phyloP scores from a whole-genome alignment of 2,797 vertebrate species.

The Clarias fuscus region DNA sequence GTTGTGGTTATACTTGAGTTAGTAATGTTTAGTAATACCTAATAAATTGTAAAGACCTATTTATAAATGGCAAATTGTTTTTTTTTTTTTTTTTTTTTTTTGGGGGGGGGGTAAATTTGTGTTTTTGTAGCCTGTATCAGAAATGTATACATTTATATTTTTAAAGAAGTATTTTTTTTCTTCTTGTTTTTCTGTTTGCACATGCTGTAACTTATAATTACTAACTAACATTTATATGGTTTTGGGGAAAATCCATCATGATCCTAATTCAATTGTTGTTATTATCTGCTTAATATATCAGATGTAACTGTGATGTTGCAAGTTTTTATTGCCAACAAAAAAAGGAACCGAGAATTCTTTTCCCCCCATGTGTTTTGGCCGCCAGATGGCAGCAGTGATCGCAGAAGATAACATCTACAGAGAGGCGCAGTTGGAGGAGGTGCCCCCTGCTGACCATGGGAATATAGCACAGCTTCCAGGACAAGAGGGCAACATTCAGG shows the following conservation, averaged over 20 bases:
- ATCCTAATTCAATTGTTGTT: neutral
- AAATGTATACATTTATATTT: neutral
- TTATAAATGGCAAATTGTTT: neutral
- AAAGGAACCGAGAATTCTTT: neutral
- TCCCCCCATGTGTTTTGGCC: constrained; percentile 23
- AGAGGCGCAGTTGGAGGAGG: constrained; percentile 44
- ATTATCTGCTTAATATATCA: neutral
- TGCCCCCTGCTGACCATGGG: constrained; percentile 51
- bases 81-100: too few relatives aligned
- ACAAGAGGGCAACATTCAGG: constrained; percentile 66
- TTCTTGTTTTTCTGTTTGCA: neutral
- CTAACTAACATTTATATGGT: neutral
- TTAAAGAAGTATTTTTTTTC: neutral
- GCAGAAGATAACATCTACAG: constrained; percentile 57
- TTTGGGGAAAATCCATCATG: neutral
- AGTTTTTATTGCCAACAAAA: neutral
- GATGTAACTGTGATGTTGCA: neutral
- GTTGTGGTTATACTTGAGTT: neutral
- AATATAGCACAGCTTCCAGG: constrained; percentile 62
- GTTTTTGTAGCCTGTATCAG: neutral
- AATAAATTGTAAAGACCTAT: neutral
- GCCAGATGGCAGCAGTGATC: constrained; percentile 72
- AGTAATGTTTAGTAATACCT: neutral
- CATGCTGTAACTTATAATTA: neutral
- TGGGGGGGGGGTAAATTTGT: neutral